Base-by-base conservation (phyloP, 2,113 vertebrate genomes). In the Rhombomys opimus region DNA sequence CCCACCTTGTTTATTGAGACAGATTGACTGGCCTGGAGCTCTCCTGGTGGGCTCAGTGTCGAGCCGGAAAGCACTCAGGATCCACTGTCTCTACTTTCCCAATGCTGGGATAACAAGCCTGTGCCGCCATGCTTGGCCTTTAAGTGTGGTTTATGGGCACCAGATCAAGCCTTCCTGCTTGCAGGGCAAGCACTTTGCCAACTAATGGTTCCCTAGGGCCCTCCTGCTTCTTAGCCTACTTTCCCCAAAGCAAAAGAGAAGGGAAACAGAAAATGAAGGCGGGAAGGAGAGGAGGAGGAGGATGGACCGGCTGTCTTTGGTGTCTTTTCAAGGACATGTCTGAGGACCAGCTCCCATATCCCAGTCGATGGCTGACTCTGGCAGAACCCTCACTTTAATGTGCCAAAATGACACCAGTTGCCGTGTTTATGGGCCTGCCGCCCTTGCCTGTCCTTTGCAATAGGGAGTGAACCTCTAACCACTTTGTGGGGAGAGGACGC, bases 331-430 rank as follows among this genome's bases (percentile, higher is more conserved):
- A 23, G 75, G 68, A 59, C 65, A 67, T 0, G 5, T 54, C 61
- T 23, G 35, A 61, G 67, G n/a, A 3, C 73, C 12, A 0, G 27
- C 1, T 27, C 2, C 67, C 1, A 5, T 2, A 2, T 11, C 6
- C 1, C 25, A 9, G 23, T 30, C 52, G 1, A 0, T 17, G 35
- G 72, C 63, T 15, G 23, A 1, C 68, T 61, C 2, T 13, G 68
- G 32, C 59, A 13, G 25, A n/a, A 4, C 61, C 59, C 76, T 76
- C 35, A 5, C 52, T 61, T 46, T 9, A 41, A 84, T 38, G 2
- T 15, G 5, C 5, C 27, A 8, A 20, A 54, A 52, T 27, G 41
- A 17, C 32, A 2, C 80, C 9, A 0, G 38, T 5, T 1, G 4
- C 75, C 38, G 20, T 50, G 57, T 87, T 18, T 2, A 2, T 4